Percentiles rank a stretch among this genome's conserved stretches.
Conservation (phyloP, 2,797 vertebrate genomes). For the Heteromormyrus szaboi region DNA sequence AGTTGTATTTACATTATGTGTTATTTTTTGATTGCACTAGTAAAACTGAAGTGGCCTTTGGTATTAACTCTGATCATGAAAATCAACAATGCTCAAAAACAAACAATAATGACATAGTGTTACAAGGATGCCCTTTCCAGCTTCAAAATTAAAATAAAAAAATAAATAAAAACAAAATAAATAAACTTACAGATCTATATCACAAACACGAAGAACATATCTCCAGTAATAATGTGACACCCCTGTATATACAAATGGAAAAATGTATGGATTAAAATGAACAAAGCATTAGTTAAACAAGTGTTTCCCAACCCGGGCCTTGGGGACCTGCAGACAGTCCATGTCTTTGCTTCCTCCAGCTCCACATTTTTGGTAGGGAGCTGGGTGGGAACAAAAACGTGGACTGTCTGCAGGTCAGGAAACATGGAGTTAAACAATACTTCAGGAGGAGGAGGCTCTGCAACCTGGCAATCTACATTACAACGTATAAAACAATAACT, state of each 20-base stretch:
- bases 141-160: conserved; percentile 32
- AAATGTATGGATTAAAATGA: conserved; percentile 11
- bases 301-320: background rate
- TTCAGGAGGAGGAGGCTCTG: conserved; percentile 10
- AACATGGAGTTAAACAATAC: background rate
- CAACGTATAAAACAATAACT: background rate
- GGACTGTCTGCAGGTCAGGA: background rate
- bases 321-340: background rate
- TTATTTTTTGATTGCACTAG: conserved; percentile 70
- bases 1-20: conserved; percentile 63
- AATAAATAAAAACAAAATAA: conserved; percentile 50
- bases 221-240: conserved; percentile 26
- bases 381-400: background rate
- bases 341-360: background rate
- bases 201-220: conserved; percentile 26
- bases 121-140: conserved; percentile 35
- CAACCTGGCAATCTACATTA: conserved; percentile 2
- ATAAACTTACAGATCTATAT: conserved; percentile 25
- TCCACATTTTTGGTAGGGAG: background rate
- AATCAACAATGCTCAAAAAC: conserved; percentile 48
- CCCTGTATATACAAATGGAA: conserved; percentile 16
- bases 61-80: conserved; percentile 55
- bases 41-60: conserved; percentile 72
- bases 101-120: conserved; percentile 45
- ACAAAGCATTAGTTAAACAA: background rate